These are phyloP conservation scores for Mythimna vitellina DNA, from an alignment of 2,888 invertebrate genomes.

Conservation along the genomic window DNA sequence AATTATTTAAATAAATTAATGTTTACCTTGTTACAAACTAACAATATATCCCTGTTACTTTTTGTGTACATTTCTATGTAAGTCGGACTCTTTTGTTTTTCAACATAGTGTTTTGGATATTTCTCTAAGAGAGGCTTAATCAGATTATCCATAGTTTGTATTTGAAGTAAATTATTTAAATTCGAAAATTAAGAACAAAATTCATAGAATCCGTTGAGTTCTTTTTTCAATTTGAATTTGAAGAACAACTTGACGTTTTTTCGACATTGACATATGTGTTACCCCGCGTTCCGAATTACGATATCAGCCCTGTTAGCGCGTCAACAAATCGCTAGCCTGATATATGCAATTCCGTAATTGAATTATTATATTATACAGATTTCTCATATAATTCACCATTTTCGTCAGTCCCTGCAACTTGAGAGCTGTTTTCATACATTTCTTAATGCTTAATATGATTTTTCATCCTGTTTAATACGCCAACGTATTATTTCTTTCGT, in stretches of 20 bases:
- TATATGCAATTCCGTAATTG: no score
- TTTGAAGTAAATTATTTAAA: not conserved
- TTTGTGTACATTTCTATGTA: constrained; percentile 85
- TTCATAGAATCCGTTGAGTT: constrained; percentile 34
- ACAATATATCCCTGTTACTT: constrained; percentile 74
- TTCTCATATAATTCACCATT: no score
- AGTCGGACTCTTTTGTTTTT: constrained; percentile 81
- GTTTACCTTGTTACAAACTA: constrained; percentile 80
- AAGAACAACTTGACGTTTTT: not conserved
- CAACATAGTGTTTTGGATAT: constrained; percentile 76
- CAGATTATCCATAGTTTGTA: constrained; percentile 71
- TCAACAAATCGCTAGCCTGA: no score
- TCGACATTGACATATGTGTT: constrained; percentile 5
- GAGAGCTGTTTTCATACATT: no score
- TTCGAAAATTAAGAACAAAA: not conserved
- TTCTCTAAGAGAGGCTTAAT: constrained; percentile 74
- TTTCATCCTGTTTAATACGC: no score
- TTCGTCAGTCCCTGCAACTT: no score
- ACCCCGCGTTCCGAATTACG: no score
- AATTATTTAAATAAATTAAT: not conserved
- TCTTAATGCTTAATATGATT: no score
- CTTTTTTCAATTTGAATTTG: constrained; percentile 32
- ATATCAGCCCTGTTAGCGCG: not conserved
- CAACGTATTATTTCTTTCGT: no score
- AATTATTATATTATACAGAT: no score